phyloP scores from a whole-genome alignment of 2,888 invertebrate species.

The Stegana nigrithorax region DNA sequence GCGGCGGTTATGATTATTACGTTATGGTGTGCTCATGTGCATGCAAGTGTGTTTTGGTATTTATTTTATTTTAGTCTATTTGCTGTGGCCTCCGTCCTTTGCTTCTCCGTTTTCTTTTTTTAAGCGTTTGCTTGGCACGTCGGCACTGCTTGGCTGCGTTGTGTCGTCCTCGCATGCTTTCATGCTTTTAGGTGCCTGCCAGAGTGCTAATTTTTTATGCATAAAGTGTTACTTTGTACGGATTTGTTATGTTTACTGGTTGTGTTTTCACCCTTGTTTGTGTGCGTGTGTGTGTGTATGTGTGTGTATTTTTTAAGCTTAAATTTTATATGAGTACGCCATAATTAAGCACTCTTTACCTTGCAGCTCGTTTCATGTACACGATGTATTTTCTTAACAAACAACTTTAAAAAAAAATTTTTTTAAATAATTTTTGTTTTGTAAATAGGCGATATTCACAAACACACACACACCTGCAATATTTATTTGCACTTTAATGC shows the following conservation, averaged over 20 bases:
- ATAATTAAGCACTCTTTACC: too few relatives aligned
- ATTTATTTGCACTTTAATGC: constrained; percentile 21
- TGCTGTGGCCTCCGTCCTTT: constrained; percentile 17
- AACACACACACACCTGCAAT: too few relatives aligned
- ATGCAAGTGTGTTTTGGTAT: constrained; percentile 2
- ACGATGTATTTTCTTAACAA: too few relatives aligned
- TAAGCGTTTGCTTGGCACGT: constrained; percentile 11
- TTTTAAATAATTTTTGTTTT: too few relatives aligned
- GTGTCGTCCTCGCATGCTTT: too few relatives aligned
- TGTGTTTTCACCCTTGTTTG: constrained; percentile 3
- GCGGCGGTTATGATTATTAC: constrained; percentile 56
- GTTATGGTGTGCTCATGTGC: constrained; percentile 29
- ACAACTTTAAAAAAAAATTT: not conserved
- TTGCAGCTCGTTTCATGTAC: too few relatives aligned
- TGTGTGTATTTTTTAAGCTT: not conserved
- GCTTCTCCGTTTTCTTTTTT: constrained; percentile 17
- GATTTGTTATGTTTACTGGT: constrained; percentile 9
- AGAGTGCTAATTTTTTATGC: constrained; percentile 45
- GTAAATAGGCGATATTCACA: too few relatives aligned
- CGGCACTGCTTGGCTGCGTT: constrained; percentile 27
- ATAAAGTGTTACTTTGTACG: constrained; percentile 33
- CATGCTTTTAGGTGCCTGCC: constrained; percentile 29
- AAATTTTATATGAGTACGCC: not conserved
- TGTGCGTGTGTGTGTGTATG: not conserved
- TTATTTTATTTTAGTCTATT: constrained; percentile 19